phyloP scores from a whole-genome alignment of 2,113 vertebrate species.

The Phocoena sinus region DNA sequence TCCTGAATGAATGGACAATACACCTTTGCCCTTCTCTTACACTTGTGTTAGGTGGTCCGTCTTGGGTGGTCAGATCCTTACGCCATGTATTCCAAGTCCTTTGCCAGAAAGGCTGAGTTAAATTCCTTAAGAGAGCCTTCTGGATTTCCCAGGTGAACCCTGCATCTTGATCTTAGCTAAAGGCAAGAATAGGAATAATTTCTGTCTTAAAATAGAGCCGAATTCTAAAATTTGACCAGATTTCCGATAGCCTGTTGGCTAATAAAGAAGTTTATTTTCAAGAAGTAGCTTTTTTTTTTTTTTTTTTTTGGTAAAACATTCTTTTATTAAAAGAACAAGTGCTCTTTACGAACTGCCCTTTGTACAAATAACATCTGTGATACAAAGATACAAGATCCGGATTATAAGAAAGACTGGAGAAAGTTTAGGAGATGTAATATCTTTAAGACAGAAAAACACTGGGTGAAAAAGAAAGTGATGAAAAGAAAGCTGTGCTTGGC shows the following conservation, averaged over 20 bases:
- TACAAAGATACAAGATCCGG: constrained; percentile 65
- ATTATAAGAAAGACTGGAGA: background rate
- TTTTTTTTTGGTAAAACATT: constrained; percentile 65
- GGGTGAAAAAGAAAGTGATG: constrained; percentile 17
- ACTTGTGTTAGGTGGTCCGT: background rate
- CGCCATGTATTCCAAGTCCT: background rate
- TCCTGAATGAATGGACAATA: background rate
- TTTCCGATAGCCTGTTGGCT: background rate
- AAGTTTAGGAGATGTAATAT: background rate
- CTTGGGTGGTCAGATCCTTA: background rate
- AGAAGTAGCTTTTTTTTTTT: constrained; percentile 51
- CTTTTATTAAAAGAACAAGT: constrained; percentile 75
- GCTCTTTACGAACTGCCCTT: constrained; percentile 70
- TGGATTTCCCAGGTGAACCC: background rate
- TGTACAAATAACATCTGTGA: constrained; percentile 68
- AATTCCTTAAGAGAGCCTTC: background rate
- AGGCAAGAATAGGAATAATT: background rate
- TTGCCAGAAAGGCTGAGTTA: background rate
- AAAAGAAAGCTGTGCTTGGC: constrained; percentile 21
- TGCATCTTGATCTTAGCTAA: background rate
- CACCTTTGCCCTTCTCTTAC: background rate
- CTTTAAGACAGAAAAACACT: constrained; percentile 40
- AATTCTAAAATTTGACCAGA: background rate
- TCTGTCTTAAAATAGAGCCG: background rate
- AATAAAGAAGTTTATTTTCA: constrained; percentile 13